Conservation (phyloP, 2,797 vertebrate genomes). For the Melanotaenia maccullochi region DNA sequence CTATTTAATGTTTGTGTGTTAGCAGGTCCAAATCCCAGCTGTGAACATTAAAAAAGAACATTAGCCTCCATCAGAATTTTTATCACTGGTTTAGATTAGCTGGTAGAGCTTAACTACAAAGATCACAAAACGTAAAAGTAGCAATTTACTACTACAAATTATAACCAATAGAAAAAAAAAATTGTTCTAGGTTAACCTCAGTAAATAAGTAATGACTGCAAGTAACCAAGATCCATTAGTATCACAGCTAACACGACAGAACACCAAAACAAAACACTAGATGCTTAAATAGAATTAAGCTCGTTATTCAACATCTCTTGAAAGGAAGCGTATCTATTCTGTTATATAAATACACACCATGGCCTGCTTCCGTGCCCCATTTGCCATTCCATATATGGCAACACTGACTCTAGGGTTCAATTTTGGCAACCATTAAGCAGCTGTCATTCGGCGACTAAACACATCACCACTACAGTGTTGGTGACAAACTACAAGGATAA, state of each 20-base stretch:
- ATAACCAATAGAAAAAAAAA: neutral
- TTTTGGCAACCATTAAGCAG: conserved; percentile 82
- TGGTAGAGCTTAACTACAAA: neutral
- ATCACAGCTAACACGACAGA: neutral
- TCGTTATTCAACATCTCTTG: conserved; percentile 64
- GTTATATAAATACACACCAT: conserved; percentile 88
- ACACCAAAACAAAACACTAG: conserved; percentile 20
- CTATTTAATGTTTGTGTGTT: neutral
- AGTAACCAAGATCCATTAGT: neutral
- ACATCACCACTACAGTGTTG: conserved; percentile 42
- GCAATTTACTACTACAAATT: neutral
- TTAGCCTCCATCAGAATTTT: no score
- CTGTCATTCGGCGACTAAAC: conserved; percentile 75
- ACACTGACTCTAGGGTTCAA: conserved; percentile 82
- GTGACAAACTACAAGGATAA: conserved; percentile 24
- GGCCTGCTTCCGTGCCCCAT: conserved; percentile 83
- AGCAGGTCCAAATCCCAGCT: no score
- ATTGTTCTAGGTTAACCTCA: neutral
- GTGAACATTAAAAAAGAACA: neutral
- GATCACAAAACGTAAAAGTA: neutral
- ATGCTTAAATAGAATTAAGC: conserved; percentile 38
- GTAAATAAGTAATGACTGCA: neutral
- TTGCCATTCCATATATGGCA: conserved; percentile 86
- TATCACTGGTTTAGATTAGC: neutral
- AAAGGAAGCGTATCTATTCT: conserved; percentile 71